These are phyloP conservation scores for Dasysyrphus tricinctus DNA, from an alignment of 2,888 invertebrate species.

Conservation along the genomic window DNA sequence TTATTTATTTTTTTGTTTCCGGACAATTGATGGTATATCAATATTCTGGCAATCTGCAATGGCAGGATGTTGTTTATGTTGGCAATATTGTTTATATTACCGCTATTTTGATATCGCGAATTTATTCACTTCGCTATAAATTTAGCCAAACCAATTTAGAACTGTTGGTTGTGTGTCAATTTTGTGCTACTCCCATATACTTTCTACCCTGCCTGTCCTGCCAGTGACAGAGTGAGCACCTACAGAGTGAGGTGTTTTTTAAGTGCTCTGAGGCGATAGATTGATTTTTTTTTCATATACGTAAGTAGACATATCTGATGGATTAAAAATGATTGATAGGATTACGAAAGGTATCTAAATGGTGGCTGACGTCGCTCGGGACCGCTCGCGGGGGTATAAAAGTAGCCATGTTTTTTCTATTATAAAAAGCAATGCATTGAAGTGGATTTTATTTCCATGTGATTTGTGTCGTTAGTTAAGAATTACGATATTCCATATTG, in stretches of 20 bases:
- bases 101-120: constrained; percentile 67
- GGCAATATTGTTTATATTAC: constrained; percentile 71
- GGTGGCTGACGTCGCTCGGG: neutral
- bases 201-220: neutral
- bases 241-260: constrained; percentile 6
- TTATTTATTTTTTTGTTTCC: constrained; percentile 19
- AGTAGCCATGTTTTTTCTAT: neutral
- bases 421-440: constrained; percentile 16
- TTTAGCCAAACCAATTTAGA: constrained; percentile 65
- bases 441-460: constrained; percentile 40
- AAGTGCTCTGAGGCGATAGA: constrained; percentile 38
- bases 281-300: constrained; percentile 43
- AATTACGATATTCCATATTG: constrained; percentile 39
- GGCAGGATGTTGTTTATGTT: constrained; percentile 66
- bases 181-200: neutral
- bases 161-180: constrained; percentile 18
- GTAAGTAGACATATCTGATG: neutral
- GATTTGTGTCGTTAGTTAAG: constrained; percentile 43
- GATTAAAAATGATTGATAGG: constrained; percentile 52
- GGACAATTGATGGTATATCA: constrained; percentile 63
- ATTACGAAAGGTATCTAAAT: constrained; percentile 2
- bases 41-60: constrained; percentile 35
- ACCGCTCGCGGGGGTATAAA: neutral
- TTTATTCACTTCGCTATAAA: constrained; percentile 65
- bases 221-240: neutral